phyloP scores from a whole-genome alignment of 1,140 invertebrate genomes.

The Ditylenchus dipsaci region DNA sequence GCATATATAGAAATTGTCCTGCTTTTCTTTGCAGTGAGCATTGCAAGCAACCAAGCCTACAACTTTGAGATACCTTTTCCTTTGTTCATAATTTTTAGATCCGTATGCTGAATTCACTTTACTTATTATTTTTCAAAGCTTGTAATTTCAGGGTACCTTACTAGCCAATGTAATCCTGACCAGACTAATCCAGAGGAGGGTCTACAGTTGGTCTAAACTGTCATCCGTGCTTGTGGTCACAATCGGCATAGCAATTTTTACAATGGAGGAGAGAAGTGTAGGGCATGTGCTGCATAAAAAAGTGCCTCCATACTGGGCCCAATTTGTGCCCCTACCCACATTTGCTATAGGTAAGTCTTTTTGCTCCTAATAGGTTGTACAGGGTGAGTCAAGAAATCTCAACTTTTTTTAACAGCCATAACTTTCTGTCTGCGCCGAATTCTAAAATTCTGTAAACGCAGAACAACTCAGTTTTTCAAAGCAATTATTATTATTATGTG shows the following conservation, averaged over 20 bases:
- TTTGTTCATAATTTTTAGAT: constrained; percentile 93
- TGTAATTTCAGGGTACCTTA: constrained; percentile 62
- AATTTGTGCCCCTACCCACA: constrained; percentile 18
- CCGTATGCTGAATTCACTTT: constrained; percentile 60
- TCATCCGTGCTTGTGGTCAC: constrained; percentile 85
- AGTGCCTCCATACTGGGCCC: constrained; percentile 11
- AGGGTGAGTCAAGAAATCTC: no score
- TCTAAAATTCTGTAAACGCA: no score
- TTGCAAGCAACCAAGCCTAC: constrained; percentile 90
- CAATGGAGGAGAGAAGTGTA: constrained; percentile 55
- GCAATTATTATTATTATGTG: no score
- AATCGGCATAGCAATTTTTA: constrained; percentile 81
- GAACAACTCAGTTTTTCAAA: no score
- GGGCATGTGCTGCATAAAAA: not conserved
- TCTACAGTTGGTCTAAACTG: constrained; percentile 78
- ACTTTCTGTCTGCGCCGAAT: no score
- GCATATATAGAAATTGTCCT: constrained; percentile 78
- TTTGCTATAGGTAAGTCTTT: constrained; percentile 13
- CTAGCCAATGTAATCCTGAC: constrained; percentile 95
- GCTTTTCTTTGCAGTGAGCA: constrained; percentile 84
- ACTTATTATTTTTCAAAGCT: not conserved
- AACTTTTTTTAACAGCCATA: no score
- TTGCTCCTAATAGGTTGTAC: no score
- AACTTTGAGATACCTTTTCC: constrained; percentile 95
- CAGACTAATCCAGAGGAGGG: constrained; percentile 79